Evolutionary conservation across 2,888 invertebrate genomes (phyloP).

Genomic region (Caenorhabditis sulstoni): DNA sequence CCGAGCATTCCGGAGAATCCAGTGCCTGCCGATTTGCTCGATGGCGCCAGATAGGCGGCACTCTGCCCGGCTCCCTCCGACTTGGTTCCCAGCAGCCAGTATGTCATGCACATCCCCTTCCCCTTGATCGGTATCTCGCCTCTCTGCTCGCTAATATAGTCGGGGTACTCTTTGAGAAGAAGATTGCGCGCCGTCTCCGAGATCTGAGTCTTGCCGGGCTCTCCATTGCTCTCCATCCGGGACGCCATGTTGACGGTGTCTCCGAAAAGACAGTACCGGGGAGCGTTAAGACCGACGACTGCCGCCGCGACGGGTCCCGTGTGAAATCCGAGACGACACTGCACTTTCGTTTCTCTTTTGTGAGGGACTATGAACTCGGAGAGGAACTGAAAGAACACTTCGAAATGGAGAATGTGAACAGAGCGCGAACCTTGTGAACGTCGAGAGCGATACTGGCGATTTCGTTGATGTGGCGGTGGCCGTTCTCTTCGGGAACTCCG

Average conservation of each 20-base stretch:
- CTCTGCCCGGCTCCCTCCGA: conserved; percentile 50
- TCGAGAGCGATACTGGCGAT: conserved; percentile 76
- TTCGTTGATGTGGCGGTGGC: conserved; percentile 72
- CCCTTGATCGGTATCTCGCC: conserved; percentile 76
- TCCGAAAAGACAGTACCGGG: conserved; percentile 80
- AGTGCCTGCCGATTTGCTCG: conserved; percentile 43
- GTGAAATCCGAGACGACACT: conserved; percentile 76
- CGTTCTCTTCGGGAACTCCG: conserved; percentile 79
- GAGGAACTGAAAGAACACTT: conserved; percentile 67
- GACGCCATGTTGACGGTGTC: conserved; percentile 79
- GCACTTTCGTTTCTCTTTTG: conserved; percentile 54
- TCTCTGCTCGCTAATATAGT: conserved; percentile 70
- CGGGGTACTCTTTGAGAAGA: conserved; percentile 71
- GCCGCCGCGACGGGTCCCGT: conserved; percentile 78
- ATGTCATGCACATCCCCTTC: conserved; percentile 78
- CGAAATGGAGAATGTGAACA: neutral
- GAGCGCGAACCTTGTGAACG: conserved; percentile 68
- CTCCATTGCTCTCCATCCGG: conserved; percentile 78
- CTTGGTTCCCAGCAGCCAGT: conserved; percentile 74
- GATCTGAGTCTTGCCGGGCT: conserved; percentile 77
- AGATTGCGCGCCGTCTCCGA: conserved; percentile 71
- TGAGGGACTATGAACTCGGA: conserved; percentile 74
- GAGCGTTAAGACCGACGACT: conserved; percentile 80
- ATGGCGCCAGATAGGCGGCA: conserved; percentile 55
- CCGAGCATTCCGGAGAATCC: conserved; percentile 61